These are phyloP conservation scores for Lontra canadensis DNA, from an alignment of 2,113 vertebrate species.

Conservation along the genomic window DNA sequence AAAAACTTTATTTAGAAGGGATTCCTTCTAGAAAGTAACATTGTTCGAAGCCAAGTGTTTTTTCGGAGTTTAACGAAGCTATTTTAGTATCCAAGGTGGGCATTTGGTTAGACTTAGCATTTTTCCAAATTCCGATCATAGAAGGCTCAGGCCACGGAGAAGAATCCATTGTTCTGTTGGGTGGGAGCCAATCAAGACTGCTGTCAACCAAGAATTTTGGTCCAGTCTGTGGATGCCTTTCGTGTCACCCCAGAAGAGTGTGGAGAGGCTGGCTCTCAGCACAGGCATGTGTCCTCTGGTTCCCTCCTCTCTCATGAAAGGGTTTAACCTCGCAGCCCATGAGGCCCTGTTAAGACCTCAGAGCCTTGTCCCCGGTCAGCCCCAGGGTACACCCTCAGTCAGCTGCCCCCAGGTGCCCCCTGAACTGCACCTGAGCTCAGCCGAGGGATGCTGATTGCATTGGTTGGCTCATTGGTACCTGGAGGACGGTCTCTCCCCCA, in stretches of 20 bases:
- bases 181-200: background rate
- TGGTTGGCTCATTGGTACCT: background rate
- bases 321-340: background rate
- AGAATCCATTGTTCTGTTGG: background rate
- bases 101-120: background rate
- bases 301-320: background rate
- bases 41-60: background rate
- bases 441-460: background rate
- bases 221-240: background rate
- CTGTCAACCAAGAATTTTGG: background rate
- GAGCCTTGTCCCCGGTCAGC: fast-evolving
- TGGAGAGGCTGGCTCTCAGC: background rate
- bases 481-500: background rate
- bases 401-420: background rate
- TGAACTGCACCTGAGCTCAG: background rate
- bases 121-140: background rate
- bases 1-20: background rate
- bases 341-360: no score
- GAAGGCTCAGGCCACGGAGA: fast-evolving
- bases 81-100: background rate
- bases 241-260: background rate
- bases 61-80: background rate
- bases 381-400: no score
- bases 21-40: background rate
- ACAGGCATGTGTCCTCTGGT: fast-evolving